These are phyloP conservation scores for Cyanocitta stelleri DNA, from an alignment of 2,113 vertebrate genomes.

Conservation along the genomic window DNA sequence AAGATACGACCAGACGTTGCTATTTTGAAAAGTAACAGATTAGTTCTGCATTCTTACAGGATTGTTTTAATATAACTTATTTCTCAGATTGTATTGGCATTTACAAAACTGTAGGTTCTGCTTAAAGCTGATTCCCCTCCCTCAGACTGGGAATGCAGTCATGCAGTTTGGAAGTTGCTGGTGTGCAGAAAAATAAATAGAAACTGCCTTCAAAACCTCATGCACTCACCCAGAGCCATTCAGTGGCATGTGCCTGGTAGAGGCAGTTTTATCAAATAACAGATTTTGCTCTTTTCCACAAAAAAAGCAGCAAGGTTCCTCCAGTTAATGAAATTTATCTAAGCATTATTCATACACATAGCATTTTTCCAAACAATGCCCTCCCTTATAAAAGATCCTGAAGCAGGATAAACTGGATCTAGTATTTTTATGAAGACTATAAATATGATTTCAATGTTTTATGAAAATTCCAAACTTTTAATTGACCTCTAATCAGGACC, in stretches of 20 bases:
- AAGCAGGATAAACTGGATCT: background rate
- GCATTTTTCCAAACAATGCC: background rate
- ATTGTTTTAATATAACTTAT: constrained; percentile 1
- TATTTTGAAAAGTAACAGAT: background rate
- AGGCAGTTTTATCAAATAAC: background rate
- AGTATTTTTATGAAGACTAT: background rate
- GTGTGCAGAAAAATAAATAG: background rate
- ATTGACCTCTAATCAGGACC: background rate
- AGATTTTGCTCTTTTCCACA: background rate
- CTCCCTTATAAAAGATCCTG: background rate
- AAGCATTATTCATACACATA: background rate
- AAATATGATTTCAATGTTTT: background rate
- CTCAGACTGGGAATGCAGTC: background rate
- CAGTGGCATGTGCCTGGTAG: background rate
- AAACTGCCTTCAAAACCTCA: background rate
- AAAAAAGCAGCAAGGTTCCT: background rate
- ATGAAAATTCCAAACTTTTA: background rate
- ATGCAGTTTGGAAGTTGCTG: background rate
- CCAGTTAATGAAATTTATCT: background rate
- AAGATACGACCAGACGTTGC: background rate
- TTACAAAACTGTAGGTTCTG: background rate
- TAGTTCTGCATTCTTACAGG: background rate
- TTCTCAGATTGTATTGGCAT: background rate
- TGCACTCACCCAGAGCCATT: background rate
- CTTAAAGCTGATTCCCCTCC: background rate